Percentiles rank a stretch among this genome's conserved stretches.
Evolutionary conservation across 2,797 vertebrate genomes (phyloP).

Genomic region (Oceanodroma leucorhoa): DNA sequence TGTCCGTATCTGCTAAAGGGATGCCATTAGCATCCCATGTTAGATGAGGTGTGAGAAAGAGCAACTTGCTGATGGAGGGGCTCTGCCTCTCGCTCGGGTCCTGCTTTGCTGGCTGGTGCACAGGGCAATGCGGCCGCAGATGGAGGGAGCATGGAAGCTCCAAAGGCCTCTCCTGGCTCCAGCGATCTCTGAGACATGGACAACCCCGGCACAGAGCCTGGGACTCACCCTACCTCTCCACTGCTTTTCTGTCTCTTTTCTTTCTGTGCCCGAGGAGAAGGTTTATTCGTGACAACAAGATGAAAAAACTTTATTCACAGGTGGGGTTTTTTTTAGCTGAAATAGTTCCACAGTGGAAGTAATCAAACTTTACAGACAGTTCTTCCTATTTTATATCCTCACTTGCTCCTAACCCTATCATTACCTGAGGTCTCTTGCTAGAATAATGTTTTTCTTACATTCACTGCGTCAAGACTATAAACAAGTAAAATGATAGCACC

Average conservation of each 20-base stretch:
- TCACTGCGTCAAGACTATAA: neutral
- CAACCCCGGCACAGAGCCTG: neutral
- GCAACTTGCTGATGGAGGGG: neutral
- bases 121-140: fast-evolving
- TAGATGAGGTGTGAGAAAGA: neutral
- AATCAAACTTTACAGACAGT: neutral
- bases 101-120: neutral
- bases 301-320: neutral
- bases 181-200: neutral
- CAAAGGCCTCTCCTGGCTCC: neutral
- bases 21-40: neutral
- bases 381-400: neutral
- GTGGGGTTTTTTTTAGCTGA: fast-evolving
- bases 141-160: neutral
- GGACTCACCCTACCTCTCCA: neutral
- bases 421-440: neutral
- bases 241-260: neutral
- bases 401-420: neutral
- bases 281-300: neutral
- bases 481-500: neutral
- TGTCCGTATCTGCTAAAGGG: neutral
- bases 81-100: fast-evolving
- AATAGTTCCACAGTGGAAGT: neutral
- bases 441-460: neutral
- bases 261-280: neutral